Percentiles rank a stretch among this genome's conserved stretches.
Evolutionary conservation across 1,140 invertebrate species (phyloP).

Genomic region (Saxidomus purpurata): DNA sequence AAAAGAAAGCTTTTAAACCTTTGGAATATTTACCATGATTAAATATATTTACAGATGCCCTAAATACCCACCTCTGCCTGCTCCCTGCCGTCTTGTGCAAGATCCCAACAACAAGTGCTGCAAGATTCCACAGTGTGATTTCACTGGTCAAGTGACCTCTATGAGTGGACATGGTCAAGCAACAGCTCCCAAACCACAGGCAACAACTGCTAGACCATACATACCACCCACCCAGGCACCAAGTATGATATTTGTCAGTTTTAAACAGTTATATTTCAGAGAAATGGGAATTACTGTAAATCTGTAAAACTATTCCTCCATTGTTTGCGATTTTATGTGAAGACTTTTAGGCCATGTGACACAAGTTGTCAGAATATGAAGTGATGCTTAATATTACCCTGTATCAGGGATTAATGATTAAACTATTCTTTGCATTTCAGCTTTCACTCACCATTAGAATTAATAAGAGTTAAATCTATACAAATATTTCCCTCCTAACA

Average conservation of each 20-base stretch:
- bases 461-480: too few species aligned
- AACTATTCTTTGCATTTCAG: too few species aligned
- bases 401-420: too few species aligned
- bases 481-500: too few species aligned
- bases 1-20: too few species aligned
- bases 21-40: too few species aligned
- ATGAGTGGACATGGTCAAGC: conserved; percentile 20
- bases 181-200: not conserved
- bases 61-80: conserved; percentile 69
- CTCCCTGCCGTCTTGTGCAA: conserved; percentile 67
- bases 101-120: conserved; percentile 75
- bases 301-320: not conserved
- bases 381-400: too few species aligned
- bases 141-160: conserved; percentile 46
- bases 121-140: conserved; percentile 71
- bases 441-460: too few species aligned
- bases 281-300: too few species aligned
- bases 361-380: too few species aligned
- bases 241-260: conserved; percentile 1
- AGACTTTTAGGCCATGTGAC: too few species aligned
- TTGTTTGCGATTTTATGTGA: too few species aligned
- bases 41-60: conserved; percentile 67
- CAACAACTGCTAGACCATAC: not conserved
- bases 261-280: not conserved
- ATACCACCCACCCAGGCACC: not conserved